These are phyloP conservation scores for Punctoribates punctum DNA, from an alignment of 2,888 invertebrate genomes.

Conservation along the genomic window DNA sequence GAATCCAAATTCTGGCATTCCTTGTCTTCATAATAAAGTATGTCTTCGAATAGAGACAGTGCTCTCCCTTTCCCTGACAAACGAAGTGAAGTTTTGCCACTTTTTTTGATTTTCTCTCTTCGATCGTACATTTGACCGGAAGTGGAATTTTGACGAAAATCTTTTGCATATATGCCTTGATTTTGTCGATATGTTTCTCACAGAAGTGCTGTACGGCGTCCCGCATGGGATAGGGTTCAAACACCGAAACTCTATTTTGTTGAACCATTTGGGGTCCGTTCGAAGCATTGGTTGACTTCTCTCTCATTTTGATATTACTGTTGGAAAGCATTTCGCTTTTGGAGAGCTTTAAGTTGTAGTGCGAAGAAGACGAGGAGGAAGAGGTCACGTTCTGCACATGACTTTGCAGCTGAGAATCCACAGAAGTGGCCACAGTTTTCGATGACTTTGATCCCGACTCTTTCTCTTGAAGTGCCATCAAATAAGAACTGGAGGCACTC, in stretches of 20 bases:
- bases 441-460: constrained; percentile 40
- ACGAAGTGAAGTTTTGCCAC: constrained; percentile 82
- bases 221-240: constrained; percentile 78
- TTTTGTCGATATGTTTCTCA: constrained; percentile 87
- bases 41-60: constrained; percentile 70
- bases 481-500: constrained; percentile 44
- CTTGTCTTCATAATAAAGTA: constrained; percentile 60
- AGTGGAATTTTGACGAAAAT: constrained; percentile 78
- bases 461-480: constrained; percentile 42
- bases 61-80: constrained; percentile 71
- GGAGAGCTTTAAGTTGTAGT: constrained; percentile 37
- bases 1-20: constrained; percentile 84
- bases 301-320: constrained; percentile 19
- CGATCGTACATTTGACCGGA: constrained; percentile 87
- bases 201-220: constrained; percentile 93
- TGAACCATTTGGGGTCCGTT: constrained; percentile 23
- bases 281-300: background rate
- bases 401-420: constrained; percentile 43
- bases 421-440: constrained; percentile 41
- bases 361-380: constrained; percentile 41
- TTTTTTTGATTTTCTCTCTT: constrained; percentile 79
- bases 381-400: constrained; percentile 9
- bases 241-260: constrained; percentile 31
- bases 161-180: constrained; percentile 84
- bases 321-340: constrained; percentile 34